Conservation (phyloP, 1,140 invertebrate genomes). For the Colletes gigas region DNA sequence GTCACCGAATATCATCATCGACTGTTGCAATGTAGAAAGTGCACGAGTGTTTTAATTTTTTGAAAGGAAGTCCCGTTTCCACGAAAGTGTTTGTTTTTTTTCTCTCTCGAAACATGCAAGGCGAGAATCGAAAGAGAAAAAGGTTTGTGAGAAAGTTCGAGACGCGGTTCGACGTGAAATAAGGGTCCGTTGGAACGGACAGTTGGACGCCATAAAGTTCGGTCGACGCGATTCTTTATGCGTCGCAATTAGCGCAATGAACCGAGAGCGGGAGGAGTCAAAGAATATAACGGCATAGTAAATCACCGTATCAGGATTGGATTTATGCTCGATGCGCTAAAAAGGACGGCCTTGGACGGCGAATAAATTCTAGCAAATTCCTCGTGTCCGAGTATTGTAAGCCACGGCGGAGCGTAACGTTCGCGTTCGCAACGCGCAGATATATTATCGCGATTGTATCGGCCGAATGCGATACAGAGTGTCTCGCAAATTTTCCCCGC, state of each 20-base stretch:
- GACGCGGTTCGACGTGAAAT: neutral
- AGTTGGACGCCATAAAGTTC: neutral
- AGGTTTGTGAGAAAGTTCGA: neutral
- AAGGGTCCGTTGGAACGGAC: neutral
- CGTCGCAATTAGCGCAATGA: constrained; percentile 1
- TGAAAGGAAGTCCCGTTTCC: too few relatives aligned
- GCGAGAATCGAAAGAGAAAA: neutral
- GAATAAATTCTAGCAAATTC: constrained; percentile 47
- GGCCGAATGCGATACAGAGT: constrained; percentile 3
- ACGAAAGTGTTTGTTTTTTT: too few relatives aligned
- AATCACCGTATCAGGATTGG: constrained; percentile 24
- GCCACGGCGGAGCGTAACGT: constrained; percentile 40
- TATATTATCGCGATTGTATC: constrained; percentile 51
- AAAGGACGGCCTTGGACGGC: constrained; percentile 16
- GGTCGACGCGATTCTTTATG: neutral
- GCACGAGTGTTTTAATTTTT: too few relatives aligned
- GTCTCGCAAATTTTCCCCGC: constrained; percentile 24
- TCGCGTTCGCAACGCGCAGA: constrained; percentile 23
- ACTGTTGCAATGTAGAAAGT: too few relatives aligned
- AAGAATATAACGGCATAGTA: neutral
- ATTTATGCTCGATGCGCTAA: constrained; percentile 11
- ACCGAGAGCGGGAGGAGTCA: neutral
- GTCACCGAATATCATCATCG: too few relatives aligned
- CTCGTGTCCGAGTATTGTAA: constrained; percentile 11
- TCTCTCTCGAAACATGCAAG: too few relatives aligned